phyloP scores from a whole-genome alignment of 2,797 vertebrate genomes.

The Yasuhikotakia modesta region DNA sequence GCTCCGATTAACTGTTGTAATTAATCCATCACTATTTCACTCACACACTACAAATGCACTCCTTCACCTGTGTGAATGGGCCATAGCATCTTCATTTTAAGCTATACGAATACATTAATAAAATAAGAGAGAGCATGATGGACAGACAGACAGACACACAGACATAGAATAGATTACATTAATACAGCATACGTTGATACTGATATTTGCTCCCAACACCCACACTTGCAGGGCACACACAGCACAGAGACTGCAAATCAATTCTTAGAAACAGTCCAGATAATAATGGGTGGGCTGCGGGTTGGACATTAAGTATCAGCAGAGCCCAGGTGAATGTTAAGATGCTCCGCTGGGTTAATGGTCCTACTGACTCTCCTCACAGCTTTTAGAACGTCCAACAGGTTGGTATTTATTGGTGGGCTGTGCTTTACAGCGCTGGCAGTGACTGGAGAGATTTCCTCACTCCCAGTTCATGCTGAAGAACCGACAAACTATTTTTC shows the following conservation, averaged over 20 bases:
- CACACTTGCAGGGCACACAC: not conserved
- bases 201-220: not conserved
- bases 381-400: not conserved
- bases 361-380: not conserved
- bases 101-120: not conserved
- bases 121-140: not conserved
- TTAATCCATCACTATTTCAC: conserved; percentile 17
- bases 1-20: not conserved
- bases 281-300: not conserved
- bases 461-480: conserved; percentile 2
- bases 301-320: not conserved
- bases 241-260: not conserved
- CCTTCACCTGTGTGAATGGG: not conserved
- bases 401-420: not conserved
- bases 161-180: not conserved
- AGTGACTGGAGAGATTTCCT: conserved; percentile 10
- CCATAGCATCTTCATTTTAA: not conserved
- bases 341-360: not conserved
- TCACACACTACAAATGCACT: not conserved
- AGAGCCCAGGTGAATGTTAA: not conserved
- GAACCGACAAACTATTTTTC: not conserved
- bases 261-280: not conserved
- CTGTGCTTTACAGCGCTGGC: not conserved
- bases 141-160: not conserved
- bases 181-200: conserved; percentile 12